Base-by-base conservation (phyloP, 1,140 invertebrate species). In the Drosophila lacertosa region DNA sequence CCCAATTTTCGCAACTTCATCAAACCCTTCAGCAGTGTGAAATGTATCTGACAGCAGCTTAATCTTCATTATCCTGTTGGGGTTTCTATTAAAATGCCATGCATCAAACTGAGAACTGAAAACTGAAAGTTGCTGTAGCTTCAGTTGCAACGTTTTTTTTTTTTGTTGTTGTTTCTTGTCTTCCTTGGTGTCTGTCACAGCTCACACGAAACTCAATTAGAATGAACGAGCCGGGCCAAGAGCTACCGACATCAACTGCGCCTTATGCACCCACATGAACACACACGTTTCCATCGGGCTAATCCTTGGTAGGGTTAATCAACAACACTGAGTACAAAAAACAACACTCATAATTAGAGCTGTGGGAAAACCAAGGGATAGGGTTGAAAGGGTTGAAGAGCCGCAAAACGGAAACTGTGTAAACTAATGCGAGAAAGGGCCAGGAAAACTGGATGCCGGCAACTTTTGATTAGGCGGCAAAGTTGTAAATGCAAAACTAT, bases 41-140 rank as follows among this genome's bases (percentile, higher is more conserved):
- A 32, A 40, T 22, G 32, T 80, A 39, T 73, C 59, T 37, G 39
- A 37, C 57, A 73, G 78, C 55, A 83, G 74, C 76, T 73, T 86
- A 74, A 86, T 86, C 81, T 86, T 86, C 80, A 81, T 84, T 80
- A 77, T 86, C 42, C 64, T 74, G 58, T 45, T 70, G 74, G 60
- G 62, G 2, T 54, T 83, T 65, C 76, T 67, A 83, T 83, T 83
- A 83, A 83, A 83, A 86, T 62, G 76, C 80, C 63, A 83, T 83
- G 72, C 81, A 83, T 83, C 81, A 83, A 83, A 72, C 62, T 73
- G 80, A 80, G 51, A 45, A 18, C 80, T 33, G 79, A 78, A 64
- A 74, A 80, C 51, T 55, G 42, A 39, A 5, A n/a, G n/a, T n/a
- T n/a, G n/a, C n/a, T n/a, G 44, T 40, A 75, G 50, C 33, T n/a